Percentiles rank a stretch among this genome's conserved stretches.
Conservation (phyloP, 1,140 invertebrate genomes). For the Ceratina japonica region DNA sequence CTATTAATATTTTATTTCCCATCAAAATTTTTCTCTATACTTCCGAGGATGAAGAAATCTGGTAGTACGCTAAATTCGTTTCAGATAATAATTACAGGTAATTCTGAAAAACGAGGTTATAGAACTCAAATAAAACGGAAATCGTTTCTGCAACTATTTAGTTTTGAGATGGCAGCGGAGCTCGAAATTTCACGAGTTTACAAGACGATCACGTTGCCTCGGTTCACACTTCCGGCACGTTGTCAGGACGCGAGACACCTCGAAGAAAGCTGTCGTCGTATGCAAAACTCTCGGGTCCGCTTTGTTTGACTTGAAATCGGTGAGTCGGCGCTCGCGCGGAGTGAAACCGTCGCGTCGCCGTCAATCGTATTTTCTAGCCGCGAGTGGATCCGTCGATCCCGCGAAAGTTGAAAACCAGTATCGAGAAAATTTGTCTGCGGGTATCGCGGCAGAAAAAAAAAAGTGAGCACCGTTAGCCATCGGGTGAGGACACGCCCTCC, state of each 20-base stretch:
- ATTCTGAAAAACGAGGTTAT: neutral
- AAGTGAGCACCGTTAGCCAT: slow-evolving; percentile 30
- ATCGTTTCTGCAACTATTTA: neutral
- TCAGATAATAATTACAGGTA: slow-evolving; percentile 23
- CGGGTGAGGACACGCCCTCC: slow-evolving; percentile 4
- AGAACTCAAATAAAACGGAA: neutral
- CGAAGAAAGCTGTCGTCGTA: slow-evolving; percentile 20
- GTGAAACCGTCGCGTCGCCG: slow-evolving; percentile 13
- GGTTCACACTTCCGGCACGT: neutral
- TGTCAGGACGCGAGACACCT: neutral
- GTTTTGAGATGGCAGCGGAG: neutral
- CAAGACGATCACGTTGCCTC: neutral
- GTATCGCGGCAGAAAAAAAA: slow-evolving; percentile 14
- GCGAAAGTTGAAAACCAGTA: slow-evolving; percentile 20
- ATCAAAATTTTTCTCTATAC: slow-evolving; percentile 66
- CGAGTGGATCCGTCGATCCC: neutral
- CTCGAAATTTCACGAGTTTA: neutral
- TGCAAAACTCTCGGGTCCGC: slow-evolving; percentile 16
- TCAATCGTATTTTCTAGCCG: slow-evolving; percentile 21
- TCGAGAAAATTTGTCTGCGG: too few relatives aligned
- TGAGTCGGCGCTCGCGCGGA: neutral
- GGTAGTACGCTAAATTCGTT: slow-evolving; percentile 28
- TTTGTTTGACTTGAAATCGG: slow-evolving; percentile 33
- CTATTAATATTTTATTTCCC: slow-evolving; percentile 73
- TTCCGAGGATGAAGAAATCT: slow-evolving; percentile 1